Evolutionary conservation across 2,113 vertebrate species (phyloP).

Genomic region (Lethenteron reissneri): DNA sequence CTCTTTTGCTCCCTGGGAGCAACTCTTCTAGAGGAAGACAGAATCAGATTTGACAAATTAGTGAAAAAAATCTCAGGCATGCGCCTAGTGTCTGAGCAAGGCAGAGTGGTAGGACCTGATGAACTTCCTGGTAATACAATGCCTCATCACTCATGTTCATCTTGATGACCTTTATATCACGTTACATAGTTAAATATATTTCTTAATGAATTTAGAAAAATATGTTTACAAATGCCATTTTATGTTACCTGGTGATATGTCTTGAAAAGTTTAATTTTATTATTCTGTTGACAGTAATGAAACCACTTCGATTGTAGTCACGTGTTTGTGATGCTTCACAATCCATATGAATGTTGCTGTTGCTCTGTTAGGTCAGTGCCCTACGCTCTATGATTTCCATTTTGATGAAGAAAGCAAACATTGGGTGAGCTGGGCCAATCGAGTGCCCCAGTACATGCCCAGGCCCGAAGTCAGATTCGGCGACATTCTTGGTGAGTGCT

Average conservation of each 20-base stretch:
- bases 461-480: slow-evolving; percentile 36
- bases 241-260: no score
- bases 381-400: slow-evolving; percentile 72
- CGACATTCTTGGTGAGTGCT: slow-evolving; percentile 56
- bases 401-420: slow-evolving; percentile 33
- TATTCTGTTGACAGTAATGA: no score
- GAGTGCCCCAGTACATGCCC: slow-evolving; percentile 55
- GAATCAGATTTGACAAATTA: slow-evolving; percentile 43
- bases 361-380: slow-evolving; percentile 35
- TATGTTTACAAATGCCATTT: no score
- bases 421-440: slow-evolving; percentile 57
- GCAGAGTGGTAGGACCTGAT: slow-evolving; percentile 33
- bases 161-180: no score
- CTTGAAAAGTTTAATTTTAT: no score
- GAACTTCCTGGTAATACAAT: slow-evolving; percentile 46
- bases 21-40: slow-evolving; percentile 33
- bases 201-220: no score
- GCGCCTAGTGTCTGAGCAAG: slow-evolving; percentile 22
- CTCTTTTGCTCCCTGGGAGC: slow-evolving; percentile 72
- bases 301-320: no score
- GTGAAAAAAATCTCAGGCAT: slow-evolving; percentile 46
- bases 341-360: background rate
- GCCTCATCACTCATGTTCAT: no score
- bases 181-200: no score
- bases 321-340: no score